Conservation (phyloP, 2,797 vertebrate species). For the Bovichtus diacanthus region DNA sequence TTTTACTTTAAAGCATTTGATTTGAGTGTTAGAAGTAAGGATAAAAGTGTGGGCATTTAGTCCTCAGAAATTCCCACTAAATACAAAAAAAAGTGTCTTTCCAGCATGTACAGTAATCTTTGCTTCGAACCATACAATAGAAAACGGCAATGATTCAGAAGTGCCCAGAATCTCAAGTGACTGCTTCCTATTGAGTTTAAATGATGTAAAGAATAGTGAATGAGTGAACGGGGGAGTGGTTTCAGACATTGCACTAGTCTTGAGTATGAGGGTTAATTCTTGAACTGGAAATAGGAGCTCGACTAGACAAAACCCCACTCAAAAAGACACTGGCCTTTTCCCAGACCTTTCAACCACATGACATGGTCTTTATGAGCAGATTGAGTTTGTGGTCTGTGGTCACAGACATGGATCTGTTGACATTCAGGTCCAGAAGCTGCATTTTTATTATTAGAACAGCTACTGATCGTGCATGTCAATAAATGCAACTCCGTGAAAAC, state of each 20-base stretch:
- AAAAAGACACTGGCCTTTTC: not conserved
- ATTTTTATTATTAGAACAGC: not conserved
- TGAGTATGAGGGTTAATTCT: not conserved
- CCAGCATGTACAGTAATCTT: not conserved
- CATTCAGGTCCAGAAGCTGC: not conserved
- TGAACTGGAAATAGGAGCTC: not conserved
- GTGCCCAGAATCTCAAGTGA: not conserved
- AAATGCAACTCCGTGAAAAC: not conserved
- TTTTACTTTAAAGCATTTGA: not conserved
- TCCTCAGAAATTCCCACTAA: not conserved
- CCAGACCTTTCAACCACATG: not conserved
- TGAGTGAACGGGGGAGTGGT: not conserved
- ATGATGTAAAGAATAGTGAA: not conserved
- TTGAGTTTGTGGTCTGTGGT: not conserved
- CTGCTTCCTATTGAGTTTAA: not conserved
- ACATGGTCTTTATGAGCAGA: not conserved
- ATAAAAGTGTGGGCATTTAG: not conserved
- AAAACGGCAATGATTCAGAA: not conserved
- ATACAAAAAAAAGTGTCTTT: not conserved
- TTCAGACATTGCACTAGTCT: not conserved
- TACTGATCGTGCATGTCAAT: not conserved
- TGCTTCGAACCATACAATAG: not conserved
- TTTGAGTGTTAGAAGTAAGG: not conserved
- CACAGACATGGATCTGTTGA: not conserved
- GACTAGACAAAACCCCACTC: not conserved